These are phyloP conservation scores for Forficula auricularia DNA, from an alignment of 1,140 invertebrate species.

Conservation along the genomic window DNA sequence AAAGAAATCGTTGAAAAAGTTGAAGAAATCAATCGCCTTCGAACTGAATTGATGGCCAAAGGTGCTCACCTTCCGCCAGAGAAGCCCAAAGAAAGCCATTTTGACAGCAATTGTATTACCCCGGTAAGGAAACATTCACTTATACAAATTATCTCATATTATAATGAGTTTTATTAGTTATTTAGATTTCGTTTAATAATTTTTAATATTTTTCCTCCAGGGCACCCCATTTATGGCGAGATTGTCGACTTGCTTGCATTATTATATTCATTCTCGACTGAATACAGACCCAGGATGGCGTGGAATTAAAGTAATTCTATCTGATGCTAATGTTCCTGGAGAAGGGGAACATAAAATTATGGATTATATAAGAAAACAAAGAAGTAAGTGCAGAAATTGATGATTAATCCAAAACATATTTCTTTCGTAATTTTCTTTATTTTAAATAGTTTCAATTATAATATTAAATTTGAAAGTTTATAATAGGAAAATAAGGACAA, in stretches of 20 bases:
- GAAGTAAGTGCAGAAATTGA: too few species aligned
- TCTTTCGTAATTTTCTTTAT: too few species aligned
- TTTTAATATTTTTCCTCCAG: slow-evolving; percentile 22
- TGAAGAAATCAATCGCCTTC: slow-evolving; percentile 62
- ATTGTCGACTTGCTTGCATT: slow-evolving; percentile 83
- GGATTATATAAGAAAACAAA: slow-evolving; percentile 93
- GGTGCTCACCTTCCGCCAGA: slow-evolving; percentile 71
- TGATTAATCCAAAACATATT: slow-evolving; percentile 2
- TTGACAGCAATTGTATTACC: slow-evolving; percentile 98
- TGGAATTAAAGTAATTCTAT: slow-evolving; percentile 86
- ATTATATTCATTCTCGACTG: slow-evolving; percentile 86
- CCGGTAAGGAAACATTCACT: slow-evolving; percentile 42
- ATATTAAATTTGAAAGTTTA: too few species aligned
- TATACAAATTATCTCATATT: neutral
- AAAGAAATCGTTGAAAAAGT: slow-evolving; percentile 88
- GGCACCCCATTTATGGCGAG: slow-evolving; percentile 97
- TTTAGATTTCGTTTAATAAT: neutral
- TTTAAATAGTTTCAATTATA: neutral
- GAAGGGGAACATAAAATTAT: slow-evolving; percentile 99
- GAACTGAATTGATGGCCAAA: slow-evolving; percentile 51
- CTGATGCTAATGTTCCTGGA: slow-evolving; percentile 95
- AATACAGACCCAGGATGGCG: slow-evolving; percentile 94
- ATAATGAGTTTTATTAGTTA: slow-evolving; percentile 3
- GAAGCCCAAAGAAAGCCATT: slow-evolving; percentile 81
- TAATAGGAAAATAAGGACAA: too few species aligned